A percentile compares a stretch with the other conserved stretches of the same genome.
phyloP scores from a whole-genome alignment of 2,797 vertebrate species.

The Poeciliopsis presidionis region DNA sequence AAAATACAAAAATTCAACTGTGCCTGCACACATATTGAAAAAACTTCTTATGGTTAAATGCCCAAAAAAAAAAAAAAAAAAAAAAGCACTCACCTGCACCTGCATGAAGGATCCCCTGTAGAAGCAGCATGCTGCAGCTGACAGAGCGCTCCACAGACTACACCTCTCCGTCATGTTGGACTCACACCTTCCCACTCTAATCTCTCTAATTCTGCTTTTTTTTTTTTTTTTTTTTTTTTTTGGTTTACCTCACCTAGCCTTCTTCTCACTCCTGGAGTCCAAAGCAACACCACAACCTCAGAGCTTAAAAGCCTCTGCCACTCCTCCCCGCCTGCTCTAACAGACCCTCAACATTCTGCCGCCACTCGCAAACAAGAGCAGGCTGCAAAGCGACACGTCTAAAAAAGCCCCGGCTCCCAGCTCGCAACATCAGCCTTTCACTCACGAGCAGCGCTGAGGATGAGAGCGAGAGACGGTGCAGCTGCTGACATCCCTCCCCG shows the following conservation, averaged over 20 bases:
- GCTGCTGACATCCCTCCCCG: slow-evolving; percentile 65
- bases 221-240: not conserved
- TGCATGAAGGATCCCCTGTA: slow-evolving; percentile 98
- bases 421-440: slow-evolving; percentile 43
- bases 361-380: slow-evolving; percentile 28
- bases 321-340: slow-evolving; percentile 59
- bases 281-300: slow-evolving; percentile 33
- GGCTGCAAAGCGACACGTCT: slow-evolving; percentile 41
- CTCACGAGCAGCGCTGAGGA: slow-evolving; percentile 57
- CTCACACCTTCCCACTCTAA: slow-evolving; percentile 41
- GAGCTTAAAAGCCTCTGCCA: slow-evolving; percentile 59
- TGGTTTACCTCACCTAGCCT: slow-evolving; percentile 33
- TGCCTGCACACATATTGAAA: too few species aligned
- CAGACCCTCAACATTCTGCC: slow-evolving; percentile 65
- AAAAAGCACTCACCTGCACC: slow-evolving; percentile 90
- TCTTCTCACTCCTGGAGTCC: slow-evolving; percentile 38
- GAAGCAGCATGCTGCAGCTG: slow-evolving; percentile 98
- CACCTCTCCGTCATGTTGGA: slow-evolving; percentile 94
- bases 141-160: slow-evolving; percentile 97
- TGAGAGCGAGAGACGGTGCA: slow-evolving; percentile 43
- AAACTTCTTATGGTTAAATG: not conserved
- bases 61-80: not conserved
- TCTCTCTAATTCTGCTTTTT: slow-evolving; percentile 57
- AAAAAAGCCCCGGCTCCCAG: slow-evolving; percentile 45
- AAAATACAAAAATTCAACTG: too few species aligned